Evolutionary conservation across 2,113 vertebrate genomes (phyloP), one percentile per base, ranked within the genome.

Genomic region (Zootoca vivipara): DNA sequence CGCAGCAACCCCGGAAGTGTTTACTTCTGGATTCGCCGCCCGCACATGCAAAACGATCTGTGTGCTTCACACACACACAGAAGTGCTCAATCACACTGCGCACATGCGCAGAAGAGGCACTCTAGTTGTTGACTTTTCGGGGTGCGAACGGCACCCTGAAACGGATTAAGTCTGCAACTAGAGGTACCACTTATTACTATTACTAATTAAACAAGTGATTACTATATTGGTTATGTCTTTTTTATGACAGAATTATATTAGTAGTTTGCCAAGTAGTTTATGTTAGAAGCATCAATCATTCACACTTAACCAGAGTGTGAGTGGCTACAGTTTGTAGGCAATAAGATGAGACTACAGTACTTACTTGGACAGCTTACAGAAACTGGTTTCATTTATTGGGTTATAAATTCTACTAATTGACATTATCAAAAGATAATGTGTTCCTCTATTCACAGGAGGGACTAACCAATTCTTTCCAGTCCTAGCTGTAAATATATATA

Each of bases 311-410:
- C 65, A 58, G 8, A 72, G 20, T 22, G 2, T 26, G 67, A 15
- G 38, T 46, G n/a, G 56, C 28, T 62, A 82, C 83, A 87, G 13
- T 16, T 1, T 0, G 2, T 75, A 24, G 9, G 78, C 78, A 73
- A 24, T 52, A 69, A 7, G 22, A 42, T 78, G 8, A 8, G 20
- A 26, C 24, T 30, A n/a, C n/a, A n/a, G n/a, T n/a, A 70, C 38
- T 0, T 0, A 5, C 35, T 33, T 78, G 33, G 4, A 24, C 64
- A 38, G 2, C 46, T 35, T 40, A 38, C 3, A 22, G 10, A 24
- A 82, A 91, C 15, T 13, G 24, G 35, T 5, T 65, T 35, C 9
- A 15, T 22, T 30, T 26, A 72, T 65, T 35, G n/a, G 22, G 33
- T 20, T 81, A 30, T 69, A 33, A 89, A 52, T 73, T 85, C 7